phyloP scores from a whole-genome alignment of 2,797 vertebrate genomes.

The Sebastes itinus region DNA sequence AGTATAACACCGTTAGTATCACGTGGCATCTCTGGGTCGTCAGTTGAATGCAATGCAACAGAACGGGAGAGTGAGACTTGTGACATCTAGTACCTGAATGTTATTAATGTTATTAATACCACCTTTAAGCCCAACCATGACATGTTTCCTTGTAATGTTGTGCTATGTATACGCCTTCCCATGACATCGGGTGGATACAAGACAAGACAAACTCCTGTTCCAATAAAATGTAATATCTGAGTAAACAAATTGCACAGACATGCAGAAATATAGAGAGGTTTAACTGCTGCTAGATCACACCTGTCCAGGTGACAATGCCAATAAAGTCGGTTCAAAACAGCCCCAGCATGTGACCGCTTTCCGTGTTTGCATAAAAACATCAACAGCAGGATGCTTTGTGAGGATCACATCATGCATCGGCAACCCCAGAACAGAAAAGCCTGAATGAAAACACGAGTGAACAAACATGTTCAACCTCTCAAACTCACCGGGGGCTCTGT shows the following conservation, averaged over 20 bases:
- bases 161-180: no score
- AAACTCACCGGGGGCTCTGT: neutral
- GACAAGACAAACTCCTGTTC: neutral
- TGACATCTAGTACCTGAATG: no score
- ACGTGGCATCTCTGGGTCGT: no score
- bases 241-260: neutral
- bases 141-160: no score
- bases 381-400: neutral
- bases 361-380: neutral
- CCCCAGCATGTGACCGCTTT: neutral
- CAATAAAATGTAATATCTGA: neutral
- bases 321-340: neutral
- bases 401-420: neutral
- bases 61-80: no score
- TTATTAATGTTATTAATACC: no score
- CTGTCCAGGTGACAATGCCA: neutral
- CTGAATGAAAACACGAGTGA: neutral
- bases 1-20: fast-evolving
- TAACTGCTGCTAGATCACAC: neutral
- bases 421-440: neutral
- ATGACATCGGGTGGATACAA: no score
- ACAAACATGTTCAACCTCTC: neutral
- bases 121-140: no score
- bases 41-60: no score
- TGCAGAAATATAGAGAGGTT: neutral